A percentile compares a stretch with the other conserved stretches of the same genome.
Evolutionary conservation across 64 coral and sea anemone genomes (phyloP).

Genomic region (Porites lutea): DNA sequence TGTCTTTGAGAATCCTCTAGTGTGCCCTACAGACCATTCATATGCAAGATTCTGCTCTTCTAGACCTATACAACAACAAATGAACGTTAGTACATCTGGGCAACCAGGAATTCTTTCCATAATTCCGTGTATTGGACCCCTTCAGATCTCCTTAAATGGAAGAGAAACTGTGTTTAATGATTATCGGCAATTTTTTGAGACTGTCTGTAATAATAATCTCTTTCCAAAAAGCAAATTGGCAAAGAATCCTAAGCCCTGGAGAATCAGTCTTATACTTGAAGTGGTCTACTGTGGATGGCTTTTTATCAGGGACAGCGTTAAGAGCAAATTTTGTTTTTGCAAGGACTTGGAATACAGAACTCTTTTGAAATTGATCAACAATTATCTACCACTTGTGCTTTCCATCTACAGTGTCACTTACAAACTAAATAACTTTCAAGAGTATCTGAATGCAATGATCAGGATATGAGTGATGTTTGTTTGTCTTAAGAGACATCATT

Average conservation of each 20-base stretch:
- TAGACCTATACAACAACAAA: too few relatives aligned
- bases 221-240: conserved; percentile 31
- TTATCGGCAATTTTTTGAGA: conserved; percentile 34
- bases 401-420: conserved; percentile 31
- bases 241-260: conserved; percentile 33
- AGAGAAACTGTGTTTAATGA: not conserved
- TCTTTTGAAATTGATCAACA: conserved; percentile 26
- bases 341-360: conserved; percentile 42
- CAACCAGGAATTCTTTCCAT: too few relatives aligned
- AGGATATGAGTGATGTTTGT: conserved; percentile 38
- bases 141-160: too few relatives aligned
- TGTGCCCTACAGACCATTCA: too few relatives aligned
- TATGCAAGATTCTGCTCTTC: too few relatives aligned
- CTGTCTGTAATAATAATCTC: not conserved
- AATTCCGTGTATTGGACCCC: too few relatives aligned
- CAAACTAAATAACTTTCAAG: conserved; percentile 16
- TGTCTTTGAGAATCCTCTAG: too few relatives aligned
- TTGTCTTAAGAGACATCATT: not conserved
- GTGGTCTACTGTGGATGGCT: not conserved
- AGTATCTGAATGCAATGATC: conserved; percentile 8
- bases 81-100: too few relatives aligned
- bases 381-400: conserved; percentile 38
- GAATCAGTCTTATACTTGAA: conserved; percentile 35
- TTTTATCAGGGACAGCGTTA: not conserved
- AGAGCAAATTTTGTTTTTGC: conserved; percentile 14